Conservation (phyloP, 2,113 vertebrate species). For the Seriola quinqueradiata region DNA sequence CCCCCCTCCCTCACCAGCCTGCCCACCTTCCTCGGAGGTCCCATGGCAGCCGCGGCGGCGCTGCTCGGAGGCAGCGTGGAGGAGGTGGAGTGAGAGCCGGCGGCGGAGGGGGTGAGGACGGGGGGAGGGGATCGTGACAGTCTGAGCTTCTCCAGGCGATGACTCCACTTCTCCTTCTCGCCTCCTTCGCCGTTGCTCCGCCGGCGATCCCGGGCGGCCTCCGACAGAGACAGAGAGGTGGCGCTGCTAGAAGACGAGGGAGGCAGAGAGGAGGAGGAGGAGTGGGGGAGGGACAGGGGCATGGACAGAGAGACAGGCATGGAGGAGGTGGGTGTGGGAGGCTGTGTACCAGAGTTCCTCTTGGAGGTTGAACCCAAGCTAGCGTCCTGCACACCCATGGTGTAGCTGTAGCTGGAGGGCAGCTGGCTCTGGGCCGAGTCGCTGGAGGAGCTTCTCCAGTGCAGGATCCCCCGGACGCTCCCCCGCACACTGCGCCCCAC, state of each 20-base stretch:
- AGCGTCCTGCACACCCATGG: slow-evolving; percentile 83
- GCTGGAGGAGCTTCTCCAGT: slow-evolving; percentile 89
- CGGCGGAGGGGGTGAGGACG: slow-evolving; percentile 34
- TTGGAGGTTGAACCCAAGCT: slow-evolving; percentile 33
- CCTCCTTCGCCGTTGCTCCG: slow-evolving; percentile 85
- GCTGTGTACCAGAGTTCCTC: slow-evolving; percentile 79
- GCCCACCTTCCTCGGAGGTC: slow-evolving; percentile 71
- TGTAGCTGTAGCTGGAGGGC: slow-evolving; percentile 90
- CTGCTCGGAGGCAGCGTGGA: slow-evolving; percentile 75
- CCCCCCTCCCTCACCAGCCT: slow-evolving; percentile 85
- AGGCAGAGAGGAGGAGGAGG: slow-evolving; percentile 83
- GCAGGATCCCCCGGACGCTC: slow-evolving; percentile 91
- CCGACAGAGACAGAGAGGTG: slow-evolving; percentile 81
- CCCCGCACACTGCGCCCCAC: slow-evolving; percentile 92
- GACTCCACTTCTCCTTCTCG: slow-evolving; percentile 91
- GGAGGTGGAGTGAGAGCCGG: slow-evolving; percentile 38
- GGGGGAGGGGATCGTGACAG: slow-evolving; percentile 84
- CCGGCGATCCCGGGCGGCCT: slow-evolving; percentile 80
- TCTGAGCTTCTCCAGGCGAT: slow-evolving; percentile 90
- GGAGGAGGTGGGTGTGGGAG: slow-evolving; percentile 74
- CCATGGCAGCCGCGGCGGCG: slow-evolving; percentile 40
- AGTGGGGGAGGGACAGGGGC: slow-evolving; percentile 84
- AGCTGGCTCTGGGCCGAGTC: slow-evolving; percentile 80
- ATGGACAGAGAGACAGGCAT: slow-evolving; percentile 84
- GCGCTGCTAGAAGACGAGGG: slow-evolving; percentile 84